Evolutionary conservation across 1,140 invertebrate genomes (phyloP), one percentile per base, ranked within the genome.

Genomic region (Nymphalis io): DNA sequence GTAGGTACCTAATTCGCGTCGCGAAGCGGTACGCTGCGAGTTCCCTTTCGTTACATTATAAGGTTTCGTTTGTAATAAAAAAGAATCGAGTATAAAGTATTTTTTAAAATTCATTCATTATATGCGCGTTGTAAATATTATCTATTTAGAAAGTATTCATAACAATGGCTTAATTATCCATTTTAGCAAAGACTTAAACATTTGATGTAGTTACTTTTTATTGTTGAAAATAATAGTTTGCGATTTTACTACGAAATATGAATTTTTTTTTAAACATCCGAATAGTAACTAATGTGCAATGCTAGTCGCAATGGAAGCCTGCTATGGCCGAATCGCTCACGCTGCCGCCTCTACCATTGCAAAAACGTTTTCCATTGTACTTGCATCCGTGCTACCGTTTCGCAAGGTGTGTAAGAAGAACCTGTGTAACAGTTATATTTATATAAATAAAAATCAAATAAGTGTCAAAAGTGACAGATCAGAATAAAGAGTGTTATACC

Each of bases 311-410:
- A 70, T 60, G 60, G 62, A 64, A 64, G 70, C 61, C 38, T 57
- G 74, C 58, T 83, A 89, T 91, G 87, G 87, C 87, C 78, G 74
- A 83, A 62, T 75, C 83, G 70, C 70, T 91, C 57, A 83, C 78
- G 65, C 79, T 91, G 73, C 89, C 89, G 69, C 87, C 83, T 65
- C 73, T 91, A 70, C 86, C 87, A 23, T 53, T 61, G 18, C 82
- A 80, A 16, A 79, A 81, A 72, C 75, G 82, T 59, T 87, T 81
- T 61, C 83, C 82, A 44, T 42, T 91, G 10, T 77, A 75, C 65
- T 79, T 91, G 39, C 87, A 91, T 74, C 89, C 89, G n/a, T n/a
- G n/a, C 16, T 91, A 88, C 76, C 78, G 75, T 68, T 23, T 82
- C 61, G 87, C 84, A 84, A 88, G 87, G 87, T 90, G 74, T 38